Percentiles rank a stretch among this genome's conserved stretches.
phyloP scores from a whole-genome alignment of 2,888 invertebrate species.

The Peribatodes rhomboidaria region DNA sequence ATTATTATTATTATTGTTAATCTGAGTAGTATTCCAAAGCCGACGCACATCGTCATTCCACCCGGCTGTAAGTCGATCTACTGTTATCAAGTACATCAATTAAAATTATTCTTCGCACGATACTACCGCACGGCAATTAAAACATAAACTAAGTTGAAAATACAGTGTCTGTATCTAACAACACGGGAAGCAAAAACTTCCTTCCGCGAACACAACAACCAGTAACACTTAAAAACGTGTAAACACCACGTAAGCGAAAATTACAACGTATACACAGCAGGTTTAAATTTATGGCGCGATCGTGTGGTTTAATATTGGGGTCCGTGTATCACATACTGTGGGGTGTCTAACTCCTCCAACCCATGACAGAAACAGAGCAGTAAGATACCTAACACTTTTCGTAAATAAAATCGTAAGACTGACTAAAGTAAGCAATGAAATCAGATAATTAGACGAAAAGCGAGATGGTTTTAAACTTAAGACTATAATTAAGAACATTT shows the following conservation, averaged over 20 bases:
- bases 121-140: slow-evolving; percentile 19
- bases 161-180: slow-evolving; percentile 22
- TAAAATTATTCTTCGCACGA: neutral
- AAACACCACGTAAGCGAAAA: slow-evolving; percentile 71
- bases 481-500: no score
- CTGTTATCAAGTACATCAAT: neutral
- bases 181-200: slow-evolving; percentile 37
- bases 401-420: no score
- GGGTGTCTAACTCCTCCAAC: slow-evolving; percentile 67
- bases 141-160: slow-evolving; percentile 16
- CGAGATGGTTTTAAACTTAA: no score
- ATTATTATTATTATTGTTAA: no score
- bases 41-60: no score
- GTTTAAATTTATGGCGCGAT: slow-evolving; percentile 77
- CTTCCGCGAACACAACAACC: slow-evolving; percentile 41
- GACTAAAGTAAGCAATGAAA: no score
- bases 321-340: slow-evolving; percentile 77
- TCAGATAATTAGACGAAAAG: no score
- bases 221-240: slow-evolving; percentile 67
- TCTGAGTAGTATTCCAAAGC: no score
- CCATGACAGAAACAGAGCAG: slow-evolving; percentile 41
- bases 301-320: slow-evolving; percentile 83
- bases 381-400: neutral
- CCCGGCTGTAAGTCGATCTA: no score
- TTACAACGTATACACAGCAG: slow-evolving; percentile 70